phyloP scores from a whole-genome alignment of 2,113 vertebrate species.

The Coptodon bakossiorum region DNA sequence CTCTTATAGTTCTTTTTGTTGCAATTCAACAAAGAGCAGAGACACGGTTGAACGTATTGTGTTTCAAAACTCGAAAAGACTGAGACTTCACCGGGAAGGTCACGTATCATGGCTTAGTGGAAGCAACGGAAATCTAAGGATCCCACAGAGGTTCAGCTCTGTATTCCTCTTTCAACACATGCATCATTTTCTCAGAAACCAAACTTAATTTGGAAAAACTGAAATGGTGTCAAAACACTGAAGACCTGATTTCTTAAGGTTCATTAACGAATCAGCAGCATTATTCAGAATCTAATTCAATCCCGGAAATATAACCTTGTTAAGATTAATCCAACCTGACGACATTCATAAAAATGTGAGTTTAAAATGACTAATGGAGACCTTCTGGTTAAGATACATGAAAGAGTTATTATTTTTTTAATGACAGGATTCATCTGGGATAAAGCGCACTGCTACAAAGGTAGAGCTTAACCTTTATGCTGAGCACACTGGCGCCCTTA shows the following conservation, averaged over 20 bases:
- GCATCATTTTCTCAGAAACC: background rate
- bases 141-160: background rate
- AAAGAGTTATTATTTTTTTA: background rate
- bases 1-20: background rate
- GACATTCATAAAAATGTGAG: background rate
- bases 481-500: background rate
- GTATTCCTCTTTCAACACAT: background rate
- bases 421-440: background rate
- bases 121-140: background rate
- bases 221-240: background rate
- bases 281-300: background rate
- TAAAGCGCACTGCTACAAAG: background rate
- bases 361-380: background rate
- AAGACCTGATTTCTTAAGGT: background rate
- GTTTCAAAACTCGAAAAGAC: background rate
- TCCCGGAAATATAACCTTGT: background rate
- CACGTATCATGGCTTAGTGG: background rate
- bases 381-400: background rate
- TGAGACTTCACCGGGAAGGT: background rate
- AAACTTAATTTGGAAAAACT: background rate
- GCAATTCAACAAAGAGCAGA: background rate
- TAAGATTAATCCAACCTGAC: background rate
- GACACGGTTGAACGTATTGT: background rate
- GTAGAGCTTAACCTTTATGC: background rate
- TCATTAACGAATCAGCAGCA: rapidly evolving